Base-by-base conservation (phyloP, 2,113 vertebrate species). In the Ochotona curzoniae region DNA sequence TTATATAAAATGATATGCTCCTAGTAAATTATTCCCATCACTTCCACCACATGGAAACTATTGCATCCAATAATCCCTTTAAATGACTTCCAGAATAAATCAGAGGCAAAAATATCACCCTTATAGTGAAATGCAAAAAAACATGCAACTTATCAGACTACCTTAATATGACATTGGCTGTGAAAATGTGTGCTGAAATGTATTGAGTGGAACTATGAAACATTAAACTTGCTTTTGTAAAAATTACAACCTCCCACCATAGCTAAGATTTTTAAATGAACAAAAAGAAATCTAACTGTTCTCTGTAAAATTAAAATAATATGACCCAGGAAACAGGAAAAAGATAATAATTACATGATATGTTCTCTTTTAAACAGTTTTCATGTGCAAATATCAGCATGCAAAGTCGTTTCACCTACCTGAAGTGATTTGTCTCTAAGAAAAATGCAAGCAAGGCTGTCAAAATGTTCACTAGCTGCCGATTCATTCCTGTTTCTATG, bases 401-500 rank as follows among this genome's bases (percentile, higher is more conserved):
- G 94, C 57, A 97, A 94, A 97, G 96, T 96, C 23, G 9, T 97
- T 98, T 97, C 95, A 98, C 99, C 96, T 99, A 99, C 99, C 99
- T 99, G 98, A 99, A 99, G 98, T 99, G 98, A 98, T 96, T 98
- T 92, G 98, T 98, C 98, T 99, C 98, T 98, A 99, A 98, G 98
- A 99, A 98, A 98, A 98, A 99, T 93, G 98, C 98, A 97, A 99
- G 98, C 97, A 99, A 99, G 99, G 98, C 98, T 98, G 98, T 98
- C 98, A 99, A 97, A 98, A 99, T 98, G 98, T 98, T 99, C 93
- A 99, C 96, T 98, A 99, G 98, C 97, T 98, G 98, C 96, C 98
- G 98, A 98, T 98, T 99, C 99, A 99, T 99, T 99, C 99, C 99
- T 98, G 98, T 98, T 98, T 98, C 98, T 98, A 98, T 98, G 98